Percentiles rank a stretch among this genome's conserved stretches.
phyloP scores from a whole-genome alignment of 2,888 invertebrate genomes.

The Notodonta dromedarius region DNA sequence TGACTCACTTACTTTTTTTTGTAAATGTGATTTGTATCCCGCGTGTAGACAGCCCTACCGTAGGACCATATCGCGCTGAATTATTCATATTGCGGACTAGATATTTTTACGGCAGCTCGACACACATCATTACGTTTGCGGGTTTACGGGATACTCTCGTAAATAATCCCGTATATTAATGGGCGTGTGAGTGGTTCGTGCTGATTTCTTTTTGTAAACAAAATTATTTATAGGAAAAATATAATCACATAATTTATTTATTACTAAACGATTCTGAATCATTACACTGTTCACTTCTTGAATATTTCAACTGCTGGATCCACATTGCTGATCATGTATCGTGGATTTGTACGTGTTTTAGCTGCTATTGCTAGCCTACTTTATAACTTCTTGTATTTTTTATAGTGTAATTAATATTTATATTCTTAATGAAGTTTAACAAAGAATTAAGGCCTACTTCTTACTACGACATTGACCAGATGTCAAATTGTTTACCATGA shows the following conservation, averaged over 20 bases:
- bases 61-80: constrained; percentile 18
- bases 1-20: neutral
- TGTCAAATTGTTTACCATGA: no score
- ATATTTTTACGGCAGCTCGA: constrained; percentile 21
- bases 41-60: neutral
- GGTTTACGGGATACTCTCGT: constrained; percentile 1
- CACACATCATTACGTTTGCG: neutral
- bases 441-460: no score
- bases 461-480: no score
- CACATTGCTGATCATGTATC: no score
- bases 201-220: neutral
- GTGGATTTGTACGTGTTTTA: no score
- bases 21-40: neutral
- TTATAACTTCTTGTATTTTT: no score
- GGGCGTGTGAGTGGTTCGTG: neutral
- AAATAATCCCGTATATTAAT: constrained; percentile 3
- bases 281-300: neutral
- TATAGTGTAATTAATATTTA: no score
- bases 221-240: neutral
- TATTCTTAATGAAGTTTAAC: no score
- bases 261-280: neutral
- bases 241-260: neutral
- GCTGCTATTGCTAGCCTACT: no score
- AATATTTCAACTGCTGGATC: no score
- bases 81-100: constrained; percentile 25